Conservation (phyloP, 2,113 vertebrate species). For the Nematolebias whitei region DNA sequence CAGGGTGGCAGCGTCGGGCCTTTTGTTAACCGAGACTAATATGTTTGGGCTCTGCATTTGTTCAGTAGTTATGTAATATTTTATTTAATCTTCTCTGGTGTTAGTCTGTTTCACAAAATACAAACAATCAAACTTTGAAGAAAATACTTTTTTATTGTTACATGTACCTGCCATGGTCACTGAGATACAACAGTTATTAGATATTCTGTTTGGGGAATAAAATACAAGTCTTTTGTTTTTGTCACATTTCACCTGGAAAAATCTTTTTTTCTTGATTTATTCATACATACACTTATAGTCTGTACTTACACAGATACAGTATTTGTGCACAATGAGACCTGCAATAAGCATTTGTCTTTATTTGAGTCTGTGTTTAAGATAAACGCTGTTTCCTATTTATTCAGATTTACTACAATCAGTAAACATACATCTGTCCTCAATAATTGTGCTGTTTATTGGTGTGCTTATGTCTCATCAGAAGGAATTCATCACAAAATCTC, state of each 20-base stretch:
- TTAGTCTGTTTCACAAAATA: neutral
- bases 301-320: constrained; percentile 21
- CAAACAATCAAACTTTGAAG: constrained; percentile 47
- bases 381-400: neutral
- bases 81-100: constrained; percentile 1
- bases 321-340: constrained; percentile 19
- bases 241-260: constrained; percentile 27
- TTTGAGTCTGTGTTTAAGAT: neutral
- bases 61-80: neutral
- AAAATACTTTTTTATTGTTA: constrained; percentile 77
- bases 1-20: neutral
- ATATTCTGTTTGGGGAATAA: constrained; percentile 37
- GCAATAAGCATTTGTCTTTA: neutral
- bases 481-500: neutral
- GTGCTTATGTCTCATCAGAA: neutral
- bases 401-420: constrained; percentile 1
- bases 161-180: constrained; percentile 55
- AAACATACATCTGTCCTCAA: neutral
- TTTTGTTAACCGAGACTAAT: constrained; percentile 20
- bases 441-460: neutral
- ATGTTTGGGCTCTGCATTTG: neutral
- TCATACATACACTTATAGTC: constrained; percentile 29
- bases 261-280: constrained; percentile 10
- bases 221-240: constrained; percentile 29
- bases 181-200: constrained; percentile 50